These are phyloP conservation scores for Conus betulinus DNA, from an alignment of 1,140 invertebrate genomes.

Conservation along the genomic window DNA sequence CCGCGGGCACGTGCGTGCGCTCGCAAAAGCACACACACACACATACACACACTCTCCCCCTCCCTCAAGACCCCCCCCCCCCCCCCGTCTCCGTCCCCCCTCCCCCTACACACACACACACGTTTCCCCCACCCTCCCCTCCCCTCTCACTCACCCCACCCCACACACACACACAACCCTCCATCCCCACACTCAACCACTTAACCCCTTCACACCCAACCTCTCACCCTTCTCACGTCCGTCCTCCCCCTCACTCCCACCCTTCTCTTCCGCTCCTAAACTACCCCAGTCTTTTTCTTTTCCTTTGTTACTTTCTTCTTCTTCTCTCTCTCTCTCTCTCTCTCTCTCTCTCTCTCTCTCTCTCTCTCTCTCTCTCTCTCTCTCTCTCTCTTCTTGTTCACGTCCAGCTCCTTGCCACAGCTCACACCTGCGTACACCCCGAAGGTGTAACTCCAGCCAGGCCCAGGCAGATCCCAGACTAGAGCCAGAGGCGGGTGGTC, in stretches of 20 bases:
- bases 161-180: background rate
- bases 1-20: no score
- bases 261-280: background rate
- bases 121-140: background rate
- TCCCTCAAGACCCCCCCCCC: background rate
- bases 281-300: background rate
- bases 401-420: no score
- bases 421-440: no score
- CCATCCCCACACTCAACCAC: background rate
- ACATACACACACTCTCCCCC: no score
- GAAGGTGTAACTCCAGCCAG: no score
- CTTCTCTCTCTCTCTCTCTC: slow-evolving; percentile 18
- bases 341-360: slow-evolving; percentile 22
- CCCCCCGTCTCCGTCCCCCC: background rate
- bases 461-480: no score
- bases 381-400: background rate
- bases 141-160: background rate
- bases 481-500: no score
- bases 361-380: slow-evolving; percentile 6
- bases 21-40: no score
- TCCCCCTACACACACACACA: no score
- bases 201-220: background rate
- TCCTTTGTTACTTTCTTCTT: background rate
- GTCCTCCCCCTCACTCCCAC: background rate
- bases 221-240: background rate